These are phyloP conservation scores for Speoplatyrhinus poulsoni DNA, from an alignment of 2,113 vertebrate species.

Conservation along the genomic window DNA sequence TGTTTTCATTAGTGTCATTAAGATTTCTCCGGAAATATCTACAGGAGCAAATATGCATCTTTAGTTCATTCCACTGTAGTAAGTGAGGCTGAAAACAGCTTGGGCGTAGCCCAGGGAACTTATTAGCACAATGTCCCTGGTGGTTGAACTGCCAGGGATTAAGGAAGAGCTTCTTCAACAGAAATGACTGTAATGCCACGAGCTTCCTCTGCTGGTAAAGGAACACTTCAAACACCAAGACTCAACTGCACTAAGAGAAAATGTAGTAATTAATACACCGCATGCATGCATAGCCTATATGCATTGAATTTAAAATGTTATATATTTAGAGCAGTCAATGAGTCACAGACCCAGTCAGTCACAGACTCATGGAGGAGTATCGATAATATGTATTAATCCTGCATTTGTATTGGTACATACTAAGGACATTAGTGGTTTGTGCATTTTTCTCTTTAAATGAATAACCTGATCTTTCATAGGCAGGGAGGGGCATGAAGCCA, in stretches of 20 bases:
- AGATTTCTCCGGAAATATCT: slow-evolving; percentile 16
- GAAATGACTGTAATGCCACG: slow-evolving; percentile 49
- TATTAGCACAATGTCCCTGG: slow-evolving; percentile 60
- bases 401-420: slow-evolving; percentile 48
- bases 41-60: slow-evolving; percentile 32
- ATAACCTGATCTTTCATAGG: neutral
- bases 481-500: slow-evolving; percentile 27
- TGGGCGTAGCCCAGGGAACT: slow-evolving; percentile 58
- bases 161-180: slow-evolving; percentile 27
- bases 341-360: slow-evolving; percentile 12
- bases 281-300: slow-evolving; percentile 55
- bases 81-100: slow-evolving; percentile 52
- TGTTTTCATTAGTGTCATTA: slow-evolving; percentile 5
- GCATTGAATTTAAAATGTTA: slow-evolving; percentile 23
- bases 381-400: slow-evolving; percentile 6
- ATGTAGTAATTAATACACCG: slow-evolving; percentile 54
- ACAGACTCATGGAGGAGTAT: neutral
- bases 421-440: slow-evolving; percentile 25
- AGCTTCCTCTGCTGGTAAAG: slow-evolving; percentile 63
- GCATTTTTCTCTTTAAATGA: slow-evolving; percentile 15
- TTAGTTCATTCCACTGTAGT: slow-evolving; percentile 30
- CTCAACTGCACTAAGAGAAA: slow-evolving; percentile 34
- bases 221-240: slow-evolving; percentile 57
- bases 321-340: slow-evolving; percentile 14
- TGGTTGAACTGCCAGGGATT: slow-evolving; percentile 53